phyloP scores from a whole-genome alignment of 2,113 vertebrate species.

The Chitala chitala region DNA sequence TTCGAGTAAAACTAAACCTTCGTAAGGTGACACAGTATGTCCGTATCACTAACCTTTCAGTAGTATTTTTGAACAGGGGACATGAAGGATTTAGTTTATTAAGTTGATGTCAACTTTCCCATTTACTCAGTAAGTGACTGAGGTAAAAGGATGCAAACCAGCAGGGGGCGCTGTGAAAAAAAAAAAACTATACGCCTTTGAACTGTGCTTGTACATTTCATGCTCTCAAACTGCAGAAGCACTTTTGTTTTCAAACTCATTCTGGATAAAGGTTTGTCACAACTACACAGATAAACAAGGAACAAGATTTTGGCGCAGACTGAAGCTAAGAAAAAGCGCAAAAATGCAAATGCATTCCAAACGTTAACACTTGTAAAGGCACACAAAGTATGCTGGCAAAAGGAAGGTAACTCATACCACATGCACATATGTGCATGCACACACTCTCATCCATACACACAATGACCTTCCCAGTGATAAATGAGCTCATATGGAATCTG shows the following conservation, averaged over 20 bases:
- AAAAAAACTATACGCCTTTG: neutral
- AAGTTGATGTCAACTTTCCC: neutral
- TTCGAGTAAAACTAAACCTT: neutral
- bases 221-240: too few species aligned
- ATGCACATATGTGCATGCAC: neutral
- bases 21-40: neutral
- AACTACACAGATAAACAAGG: neutral
- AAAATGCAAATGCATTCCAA: neutral
- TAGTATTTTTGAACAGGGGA: neutral
- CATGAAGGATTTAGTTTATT: neutral
- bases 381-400: neutral
- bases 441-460: slow-evolving; percentile 5
- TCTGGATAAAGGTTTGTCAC: too few species aligned
- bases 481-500: slow-evolving; percentile 28
- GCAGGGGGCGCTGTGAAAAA: neutral
- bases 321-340: neutral
- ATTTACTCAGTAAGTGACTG: neutral
- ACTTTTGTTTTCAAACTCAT: too few species aligned
- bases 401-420: neutral
- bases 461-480: slow-evolving; percentile 31
- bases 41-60: neutral
- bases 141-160: neutral
- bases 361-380: neutral
- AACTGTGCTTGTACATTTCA: too few species aligned
- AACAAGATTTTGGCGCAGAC: too few species aligned